Evolutionary conservation across 2,113 vertebrate species (phyloP).

Genomic region (Lagopus muta): DNA sequence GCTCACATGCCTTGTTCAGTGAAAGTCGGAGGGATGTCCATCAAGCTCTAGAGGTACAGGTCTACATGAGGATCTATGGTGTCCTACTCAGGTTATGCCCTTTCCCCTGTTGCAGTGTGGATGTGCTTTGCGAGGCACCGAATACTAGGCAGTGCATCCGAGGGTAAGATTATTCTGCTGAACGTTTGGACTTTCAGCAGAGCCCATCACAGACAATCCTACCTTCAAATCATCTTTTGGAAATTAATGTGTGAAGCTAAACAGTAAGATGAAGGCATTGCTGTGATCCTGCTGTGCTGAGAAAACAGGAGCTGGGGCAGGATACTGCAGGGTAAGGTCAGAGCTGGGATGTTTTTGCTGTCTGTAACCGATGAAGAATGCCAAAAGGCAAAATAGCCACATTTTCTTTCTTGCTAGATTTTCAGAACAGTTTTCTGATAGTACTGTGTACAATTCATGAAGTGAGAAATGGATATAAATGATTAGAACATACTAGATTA

Average conservation of each 20-base stretch:
- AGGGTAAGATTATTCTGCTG: background rate
- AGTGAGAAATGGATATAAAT: background rate
- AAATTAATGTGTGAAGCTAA: background rate
- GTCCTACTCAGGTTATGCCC: accelerated
- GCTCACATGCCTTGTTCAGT: background rate
- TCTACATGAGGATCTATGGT: background rate
- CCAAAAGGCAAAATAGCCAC: background rate
- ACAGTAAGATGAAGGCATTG: background rate
- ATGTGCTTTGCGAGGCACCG: background rate
- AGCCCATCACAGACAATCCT: background rate
- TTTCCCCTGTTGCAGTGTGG: background rate
- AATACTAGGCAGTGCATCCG: background rate
- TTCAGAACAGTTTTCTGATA: background rate
- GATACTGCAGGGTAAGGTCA: background rate
- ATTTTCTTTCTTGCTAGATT: background rate
- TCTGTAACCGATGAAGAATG: background rate
- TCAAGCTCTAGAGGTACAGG: background rate
- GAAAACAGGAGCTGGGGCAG: accelerated
- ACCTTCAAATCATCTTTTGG: background rate
- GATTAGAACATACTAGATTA: background rate
- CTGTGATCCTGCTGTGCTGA: background rate
- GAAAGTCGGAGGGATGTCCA: background rate
- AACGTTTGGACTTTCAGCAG: background rate
- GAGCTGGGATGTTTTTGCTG: background rate
- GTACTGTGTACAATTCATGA: background rate